Evolutionary conservation across 2,797 vertebrate genomes (phyloP).

Genomic region (Champsocephalus gunnari): DNA sequence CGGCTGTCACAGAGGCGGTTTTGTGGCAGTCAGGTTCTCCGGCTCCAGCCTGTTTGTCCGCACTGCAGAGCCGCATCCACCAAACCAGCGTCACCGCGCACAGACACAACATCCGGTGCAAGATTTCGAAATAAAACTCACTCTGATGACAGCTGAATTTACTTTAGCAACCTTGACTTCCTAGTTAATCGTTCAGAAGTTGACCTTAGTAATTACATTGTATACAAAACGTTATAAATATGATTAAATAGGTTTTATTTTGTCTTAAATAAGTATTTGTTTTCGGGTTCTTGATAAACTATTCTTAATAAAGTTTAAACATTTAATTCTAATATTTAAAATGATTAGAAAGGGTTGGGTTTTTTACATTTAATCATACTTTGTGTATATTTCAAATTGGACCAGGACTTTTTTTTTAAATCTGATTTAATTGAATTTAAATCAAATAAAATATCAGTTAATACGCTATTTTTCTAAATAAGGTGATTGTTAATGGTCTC

Average conservation of each 20-base stretch:
- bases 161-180: no score
- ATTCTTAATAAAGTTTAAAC: no score
- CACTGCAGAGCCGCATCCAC: slow-evolving; percentile 83
- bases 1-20: slow-evolving; percentile 22
- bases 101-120: slow-evolving; percentile 47
- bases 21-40: slow-evolving; percentile 53
- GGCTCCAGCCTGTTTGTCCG: slow-evolving; percentile 81
- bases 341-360: no score
- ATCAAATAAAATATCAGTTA: background rate
- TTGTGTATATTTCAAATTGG: no score
- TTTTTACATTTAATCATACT: no score
- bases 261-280: background rate
- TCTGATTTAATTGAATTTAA: background rate
- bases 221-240: no score
- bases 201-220: no score
- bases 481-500: background rate
- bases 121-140: slow-evolving; percentile 62
- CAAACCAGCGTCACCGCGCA: slow-evolving; percentile 18
- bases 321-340: no score
- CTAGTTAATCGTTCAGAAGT: background rate
- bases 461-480: background rate
- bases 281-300: background rate
- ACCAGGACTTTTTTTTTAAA: background rate
- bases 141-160: no score
- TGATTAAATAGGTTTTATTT: background rate